These are phyloP conservation scores for Sinopyrophorus schimmeli DNA, from an alignment of 2,888 invertebrate genomes.

Conservation along the genomic window DNA sequence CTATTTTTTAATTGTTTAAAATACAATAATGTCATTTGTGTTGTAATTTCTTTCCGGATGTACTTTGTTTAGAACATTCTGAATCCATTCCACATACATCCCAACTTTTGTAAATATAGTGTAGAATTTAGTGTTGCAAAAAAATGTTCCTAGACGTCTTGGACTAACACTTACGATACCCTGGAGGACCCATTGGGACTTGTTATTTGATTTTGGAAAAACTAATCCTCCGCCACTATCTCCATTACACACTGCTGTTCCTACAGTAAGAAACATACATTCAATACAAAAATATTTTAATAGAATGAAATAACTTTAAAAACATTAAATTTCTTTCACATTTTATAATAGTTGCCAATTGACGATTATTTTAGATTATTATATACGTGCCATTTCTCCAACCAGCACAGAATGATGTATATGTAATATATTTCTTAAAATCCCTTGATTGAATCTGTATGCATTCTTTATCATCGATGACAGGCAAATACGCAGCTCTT, in stretches of 20 bases:
- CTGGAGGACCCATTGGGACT: slow-evolving; percentile 47
- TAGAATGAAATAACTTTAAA: no score
- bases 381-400: slow-evolving; percentile 56
- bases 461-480: slow-evolving; percentile 60
- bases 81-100: slow-evolving; percentile 46
- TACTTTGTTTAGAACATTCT: slow-evolving; percentile 41
- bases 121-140: slow-evolving; percentile 55
- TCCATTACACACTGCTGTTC: slow-evolving; percentile 64
- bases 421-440: slow-evolving; percentile 60
- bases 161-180: slow-evolving; percentile 58
- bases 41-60: slow-evolving; percentile 4
- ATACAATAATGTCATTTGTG: background rate
- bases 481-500: slow-evolving; percentile 56
- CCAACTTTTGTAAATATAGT: slow-evolving; percentile 57
- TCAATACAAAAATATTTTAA: no score
- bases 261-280: slow-evolving; percentile 50
- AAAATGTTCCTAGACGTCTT: slow-evolving; percentile 47
- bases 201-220: slow-evolving; percentile 50
- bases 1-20: slow-evolving; percentile 4
- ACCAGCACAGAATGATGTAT: slow-evolving; percentile 67
- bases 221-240: slow-evolving; percentile 67
- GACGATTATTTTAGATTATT: no score
- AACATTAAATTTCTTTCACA: no score
- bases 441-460: slow-evolving; percentile 55
- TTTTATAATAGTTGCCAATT: no score